Evolutionary conservation across 2,888 invertebrate genomes (phyloP).

Genomic region (Apomyelois bistriatella): DNA sequence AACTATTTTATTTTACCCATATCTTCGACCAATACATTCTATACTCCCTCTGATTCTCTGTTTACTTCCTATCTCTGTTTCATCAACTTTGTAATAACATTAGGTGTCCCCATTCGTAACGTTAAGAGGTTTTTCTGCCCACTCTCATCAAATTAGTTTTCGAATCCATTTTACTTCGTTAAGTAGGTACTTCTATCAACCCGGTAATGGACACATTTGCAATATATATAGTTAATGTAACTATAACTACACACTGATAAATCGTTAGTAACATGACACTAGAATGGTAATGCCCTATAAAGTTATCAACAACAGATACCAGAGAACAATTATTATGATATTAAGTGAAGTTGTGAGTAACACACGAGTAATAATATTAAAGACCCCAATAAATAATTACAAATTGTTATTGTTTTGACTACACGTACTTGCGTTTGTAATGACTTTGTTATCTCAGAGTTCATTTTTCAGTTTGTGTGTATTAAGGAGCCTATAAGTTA

Average conservation of each 20-base stretch:
- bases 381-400: conserved; percentile 3
- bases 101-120: too few species aligned
- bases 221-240: conserved; percentile 2
- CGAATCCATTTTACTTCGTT: too few species aligned
- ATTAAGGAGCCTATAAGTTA: too few species aligned
- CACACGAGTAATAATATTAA: neutral
- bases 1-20: too few species aligned
- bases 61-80: too few species aligned
- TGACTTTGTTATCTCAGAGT: neutral
- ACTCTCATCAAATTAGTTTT: too few species aligned
- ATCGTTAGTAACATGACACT: conserved; percentile 34
- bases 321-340: conserved; percentile 8
- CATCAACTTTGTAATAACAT: too few species aligned
- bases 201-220: neutral
- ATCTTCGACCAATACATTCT: too few species aligned
- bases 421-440: neutral
- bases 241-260: conserved; percentile 33
- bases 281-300: conserved; percentile 37
- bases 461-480: neutral
- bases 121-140: too few species aligned
- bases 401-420: conserved; percentile 3
- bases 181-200: too few species aligned
- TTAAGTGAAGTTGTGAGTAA: neutral
- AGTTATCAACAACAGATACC: conserved; percentile 32
- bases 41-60: too few species aligned